Percentiles rank a stretch among this genome's conserved stretches.
phyloP scores from a whole-genome alignment of 2,888 invertebrate genomes.

The Orgyia antiqua region DNA sequence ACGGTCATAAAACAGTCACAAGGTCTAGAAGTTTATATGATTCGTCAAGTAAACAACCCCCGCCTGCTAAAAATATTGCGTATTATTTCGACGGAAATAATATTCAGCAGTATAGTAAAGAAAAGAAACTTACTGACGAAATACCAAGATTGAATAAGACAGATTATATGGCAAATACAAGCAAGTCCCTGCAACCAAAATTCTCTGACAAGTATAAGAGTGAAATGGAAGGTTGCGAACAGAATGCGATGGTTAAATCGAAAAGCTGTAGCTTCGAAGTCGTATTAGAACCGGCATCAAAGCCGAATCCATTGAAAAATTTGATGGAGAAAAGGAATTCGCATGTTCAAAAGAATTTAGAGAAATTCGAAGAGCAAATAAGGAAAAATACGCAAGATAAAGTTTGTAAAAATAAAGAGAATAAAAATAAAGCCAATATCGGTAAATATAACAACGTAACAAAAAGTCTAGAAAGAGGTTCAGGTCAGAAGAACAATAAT shows the following conservation, averaged over 20 bases:
- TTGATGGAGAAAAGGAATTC: constrained; percentile 69
- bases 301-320: constrained; percentile 67
- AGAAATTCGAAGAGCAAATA: constrained; percentile 79
- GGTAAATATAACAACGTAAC: constrained; percentile 62
- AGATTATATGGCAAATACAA: constrained; percentile 72
- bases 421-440: constrained; percentile 65
- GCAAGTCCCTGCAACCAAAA: constrained; percentile 64
- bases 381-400: constrained; percentile 61
- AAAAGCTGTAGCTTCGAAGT: constrained; percentile 76
- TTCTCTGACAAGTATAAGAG: constrained; percentile 65
- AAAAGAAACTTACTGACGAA: constrained; percentile 69
- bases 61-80: constrained; percentile 67
- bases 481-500: constrained; percentile 62
- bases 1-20: constrained; percentile 65
- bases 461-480: constrained; percentile 69
- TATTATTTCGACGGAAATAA: constrained; percentile 73
- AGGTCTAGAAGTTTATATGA: constrained; percentile 68
- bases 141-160: constrained; percentile 78
- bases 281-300: constrained; percentile 68
- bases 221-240: constrained; percentile 66
- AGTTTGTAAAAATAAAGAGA: constrained; percentile 56
- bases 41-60: constrained; percentile 54
- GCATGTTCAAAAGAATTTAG: constrained; percentile 76
- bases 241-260: constrained; percentile 64
- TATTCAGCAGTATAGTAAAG: constrained; percentile 55